These are phyloP conservation scores for Pseudochirops corinnae DNA, from an alignment of 2,797 vertebrate species.

Conservation along the genomic window DNA sequence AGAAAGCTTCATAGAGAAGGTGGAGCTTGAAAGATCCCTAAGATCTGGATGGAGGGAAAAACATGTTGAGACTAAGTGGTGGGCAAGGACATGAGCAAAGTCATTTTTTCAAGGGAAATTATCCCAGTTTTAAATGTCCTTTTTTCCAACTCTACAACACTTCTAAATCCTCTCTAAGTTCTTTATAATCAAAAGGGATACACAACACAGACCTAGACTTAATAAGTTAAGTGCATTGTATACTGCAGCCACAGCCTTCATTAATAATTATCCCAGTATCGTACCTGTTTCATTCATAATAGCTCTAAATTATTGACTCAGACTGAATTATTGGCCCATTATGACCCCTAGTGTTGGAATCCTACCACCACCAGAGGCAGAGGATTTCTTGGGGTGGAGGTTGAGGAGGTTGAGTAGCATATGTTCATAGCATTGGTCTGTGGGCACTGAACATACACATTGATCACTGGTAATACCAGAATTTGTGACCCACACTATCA, in stretches of 20 bases:
- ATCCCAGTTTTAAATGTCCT: neutral
- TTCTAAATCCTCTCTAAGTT: neutral
- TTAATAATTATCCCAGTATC: neutral
- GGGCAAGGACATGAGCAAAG: neutral
- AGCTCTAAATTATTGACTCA: neutral
- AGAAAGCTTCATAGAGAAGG: neutral
- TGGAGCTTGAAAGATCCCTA: neutral
- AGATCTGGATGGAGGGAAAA: neutral
- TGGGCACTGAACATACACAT: neutral
- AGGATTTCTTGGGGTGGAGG: neutral
- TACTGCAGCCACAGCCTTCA: neutral
- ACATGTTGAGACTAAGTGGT: neutral
- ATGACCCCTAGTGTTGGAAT: neutral
- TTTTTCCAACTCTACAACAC: neutral
- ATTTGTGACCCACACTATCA: neutral
- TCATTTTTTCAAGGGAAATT: neutral
- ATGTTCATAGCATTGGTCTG: neutral
- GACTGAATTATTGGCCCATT: neutral
- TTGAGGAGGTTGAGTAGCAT: neutral
- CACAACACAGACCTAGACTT: neutral
- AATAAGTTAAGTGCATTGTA: neutral
- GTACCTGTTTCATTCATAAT: neutral
- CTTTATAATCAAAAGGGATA: neutral
- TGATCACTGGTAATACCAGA: neutral
- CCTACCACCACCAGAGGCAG: neutral